Evolutionary conservation across 2,113 vertebrate species (phyloP).

Genomic region (Drymodes brunneopygia): DNA sequence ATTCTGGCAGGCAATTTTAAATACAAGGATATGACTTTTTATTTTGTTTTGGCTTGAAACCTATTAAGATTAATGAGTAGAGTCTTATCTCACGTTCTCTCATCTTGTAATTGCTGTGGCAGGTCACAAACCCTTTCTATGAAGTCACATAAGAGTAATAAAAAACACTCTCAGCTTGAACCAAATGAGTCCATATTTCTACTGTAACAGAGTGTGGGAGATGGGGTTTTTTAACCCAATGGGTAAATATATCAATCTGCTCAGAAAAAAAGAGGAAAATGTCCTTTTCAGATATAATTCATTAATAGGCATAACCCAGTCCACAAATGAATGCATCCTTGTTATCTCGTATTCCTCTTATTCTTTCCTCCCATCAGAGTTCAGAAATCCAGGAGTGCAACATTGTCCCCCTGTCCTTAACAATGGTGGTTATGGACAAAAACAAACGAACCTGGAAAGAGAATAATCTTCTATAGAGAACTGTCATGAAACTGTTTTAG

Average conservation of each 20-base stretch:
- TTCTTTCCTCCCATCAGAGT: neutral
- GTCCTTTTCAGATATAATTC: neutral
- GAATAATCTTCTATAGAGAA: neutral
- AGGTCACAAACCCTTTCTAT: neutral
- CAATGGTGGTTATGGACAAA: neutral
- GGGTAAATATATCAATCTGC: neutral
- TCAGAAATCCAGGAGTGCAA: neutral
- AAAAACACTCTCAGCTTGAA: neutral
- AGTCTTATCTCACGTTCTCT: neutral
- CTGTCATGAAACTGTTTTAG: neutral
- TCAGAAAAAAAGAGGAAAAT: neutral
- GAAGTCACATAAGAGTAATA: constrained; percentile 8
- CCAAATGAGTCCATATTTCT: neutral
- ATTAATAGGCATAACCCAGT: neutral
- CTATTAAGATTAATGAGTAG: neutral
- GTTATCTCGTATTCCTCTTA: neutral
- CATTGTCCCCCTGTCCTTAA: neutral
- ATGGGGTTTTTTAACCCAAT: neutral
- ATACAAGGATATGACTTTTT: neutral
- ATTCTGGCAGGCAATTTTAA: neutral
- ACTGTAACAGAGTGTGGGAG: neutral
- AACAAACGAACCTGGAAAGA: neutral
- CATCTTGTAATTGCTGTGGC: neutral
- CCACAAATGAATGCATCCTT: neutral
- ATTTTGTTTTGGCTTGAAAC: constrained; percentile 11